Base-by-base conservation (phyloP, 2,888 invertebrate genomes). In the Melipona beecheii region DNA sequence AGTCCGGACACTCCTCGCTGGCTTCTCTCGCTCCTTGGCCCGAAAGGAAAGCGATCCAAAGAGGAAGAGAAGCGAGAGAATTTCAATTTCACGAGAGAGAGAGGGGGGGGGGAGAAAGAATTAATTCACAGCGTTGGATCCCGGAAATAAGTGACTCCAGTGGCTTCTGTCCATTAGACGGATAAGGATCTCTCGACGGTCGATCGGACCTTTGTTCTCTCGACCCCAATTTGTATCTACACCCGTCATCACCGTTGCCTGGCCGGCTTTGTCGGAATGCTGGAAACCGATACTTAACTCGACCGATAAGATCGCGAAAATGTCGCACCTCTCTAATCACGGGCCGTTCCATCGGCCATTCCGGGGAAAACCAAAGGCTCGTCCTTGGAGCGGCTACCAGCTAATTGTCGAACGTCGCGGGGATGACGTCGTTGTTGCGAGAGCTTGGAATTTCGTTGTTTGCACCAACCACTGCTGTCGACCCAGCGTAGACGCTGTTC, bases 101-200 rank as follows among this genome's bases (percentile, higher is more conserved):
- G 31, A 31, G 62, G 49, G 62, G 31, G 31, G 2, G 31, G 2
- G 31, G 2, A 0, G 4, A 21, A 56, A 15, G 74, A 31, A 50
- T 56, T n/a, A 52, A 52, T 19, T 72, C 19, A n/a, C 74, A 9
- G 78, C n/a, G 64, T 73, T 43, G 36, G 50, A 84, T 75, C 9
- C 58, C 15, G 86, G 86, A 84, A 85, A 85, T 86, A 86, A 91
- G 89, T 90, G 91, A 92, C 91, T 92, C 54, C 85, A 89, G 91
- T 91, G 91, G 91, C 92, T 93, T 92, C 92, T 92, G 92, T 90
- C 93, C 93, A 93, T 93, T 93, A 93, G 90, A 65, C 77, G 91
- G 93, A 93, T 93, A 93, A 93, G 43, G 90, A 93, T 93, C 92
- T 91, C 75, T 69, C 78, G 74, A 84, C 82, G 87, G 81, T 56